These are phyloP conservation scores for Ischnura elegans DNA, from an alignment of 2,888 invertebrate species.

Conservation along the genomic window DNA sequence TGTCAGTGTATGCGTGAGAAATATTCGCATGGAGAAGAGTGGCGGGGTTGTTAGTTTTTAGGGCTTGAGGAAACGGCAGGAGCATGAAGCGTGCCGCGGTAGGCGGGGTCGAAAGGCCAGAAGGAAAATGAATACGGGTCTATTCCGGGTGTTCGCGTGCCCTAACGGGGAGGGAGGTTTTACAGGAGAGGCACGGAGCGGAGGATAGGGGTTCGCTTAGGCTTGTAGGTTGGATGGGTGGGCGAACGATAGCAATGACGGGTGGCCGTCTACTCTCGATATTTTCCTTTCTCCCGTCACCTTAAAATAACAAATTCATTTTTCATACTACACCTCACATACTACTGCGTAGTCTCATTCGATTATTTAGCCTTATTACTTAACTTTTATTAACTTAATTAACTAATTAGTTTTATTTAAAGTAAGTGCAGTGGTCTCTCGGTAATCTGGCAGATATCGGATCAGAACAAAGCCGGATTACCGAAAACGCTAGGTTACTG, in stretches of 20 bases:
- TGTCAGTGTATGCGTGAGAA: too few relatives aligned
- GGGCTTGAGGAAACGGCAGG: neutral
- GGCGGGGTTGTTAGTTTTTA: neutral
- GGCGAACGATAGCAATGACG: neutral
- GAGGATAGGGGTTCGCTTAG: neutral
- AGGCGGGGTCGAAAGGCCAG: neutral
- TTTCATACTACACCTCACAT: too few relatives aligned
- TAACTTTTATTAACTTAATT: too few relatives aligned
- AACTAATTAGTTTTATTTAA: too few relatives aligned
- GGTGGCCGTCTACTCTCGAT: neutral
- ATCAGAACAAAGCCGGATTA: too few relatives aligned
- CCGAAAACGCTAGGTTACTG: too few relatives aligned
- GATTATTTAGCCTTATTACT: too few relatives aligned
- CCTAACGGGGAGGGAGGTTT: neutral
- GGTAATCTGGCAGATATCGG: too few relatives aligned
- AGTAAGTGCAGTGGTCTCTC: too few relatives aligned
- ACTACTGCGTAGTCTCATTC: too few relatives aligned
- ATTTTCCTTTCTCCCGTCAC: neutral
- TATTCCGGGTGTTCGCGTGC: constrained; percentile 57
- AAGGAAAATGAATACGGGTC: constrained; percentile 51
- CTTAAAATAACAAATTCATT: too few relatives aligned
- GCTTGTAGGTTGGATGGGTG: neutral
- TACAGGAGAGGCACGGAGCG: neutral
- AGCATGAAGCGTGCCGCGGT: neutral
- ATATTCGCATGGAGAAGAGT: neutral